Percentiles rank a stretch among this genome's conserved stretches.
Conservation (phyloP, 2,888 invertebrate species). For the Autographa gamma region DNA sequence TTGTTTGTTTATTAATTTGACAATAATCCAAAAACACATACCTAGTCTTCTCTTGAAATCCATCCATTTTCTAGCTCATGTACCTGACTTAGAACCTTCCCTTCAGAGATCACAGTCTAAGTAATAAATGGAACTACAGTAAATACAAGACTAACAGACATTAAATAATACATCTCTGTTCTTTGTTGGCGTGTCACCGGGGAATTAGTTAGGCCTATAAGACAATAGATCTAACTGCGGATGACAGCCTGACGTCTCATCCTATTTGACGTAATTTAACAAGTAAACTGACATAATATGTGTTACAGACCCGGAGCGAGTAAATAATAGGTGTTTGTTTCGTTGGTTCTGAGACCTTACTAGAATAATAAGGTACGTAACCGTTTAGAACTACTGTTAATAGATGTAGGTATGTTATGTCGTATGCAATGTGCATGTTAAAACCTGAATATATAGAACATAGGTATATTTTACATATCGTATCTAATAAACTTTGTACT, state of each 20-base stretch:
- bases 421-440: too few relatives aligned
- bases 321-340: background rate
- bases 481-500: too few relatives aligned
- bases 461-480: too few relatives aligned
- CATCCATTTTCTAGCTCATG: background rate
- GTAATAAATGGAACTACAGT: background rate
- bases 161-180: background rate
- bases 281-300: slow-evolving; percentile 24
- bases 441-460: too few relatives aligned
- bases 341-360: background rate
- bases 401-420: too few relatives aligned
- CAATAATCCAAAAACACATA: too few relatives aligned
- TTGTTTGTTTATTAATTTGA: too few relatives aligned
- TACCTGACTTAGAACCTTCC: background rate
- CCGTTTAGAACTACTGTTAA: too few relatives aligned
- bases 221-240: slow-evolving; percentile 43
- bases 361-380: background rate
- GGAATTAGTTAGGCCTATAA: slow-evolving; percentile 26
- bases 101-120: background rate
- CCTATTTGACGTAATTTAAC: slow-evolving; percentile 33
- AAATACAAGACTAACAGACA: background rate
- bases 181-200: slow-evolving; percentile 20
- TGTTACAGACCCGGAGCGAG: slow-evolving; percentile 23
- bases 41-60: too few relatives aligned
- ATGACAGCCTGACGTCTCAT: slow-evolving; percentile 37